Base-by-base conservation (phyloP, 2,888 invertebrate genomes). In the Tigriopus californicus region DNA sequence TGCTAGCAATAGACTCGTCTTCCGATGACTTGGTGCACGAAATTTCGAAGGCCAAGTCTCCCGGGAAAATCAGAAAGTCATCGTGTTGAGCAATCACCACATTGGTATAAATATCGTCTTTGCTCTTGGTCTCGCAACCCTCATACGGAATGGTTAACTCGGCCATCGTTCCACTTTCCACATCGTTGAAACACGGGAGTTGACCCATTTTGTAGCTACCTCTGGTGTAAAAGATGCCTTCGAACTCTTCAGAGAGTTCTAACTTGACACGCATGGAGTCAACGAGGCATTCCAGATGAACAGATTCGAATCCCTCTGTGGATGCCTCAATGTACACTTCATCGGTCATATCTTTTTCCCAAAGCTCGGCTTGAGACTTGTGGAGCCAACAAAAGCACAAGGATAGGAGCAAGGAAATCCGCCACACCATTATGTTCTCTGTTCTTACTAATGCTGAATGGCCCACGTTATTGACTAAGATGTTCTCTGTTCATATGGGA, bases 51-150 rank as follows among this genome's bases (percentile, higher is more conserved):
- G 80, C 80, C 4, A 79, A 78, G 66, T 80, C 79, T 1, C 79
- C 79, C 0, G 79, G 79, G 63, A 79, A 79, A 61, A 80, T 77
- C 15, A 80, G 67, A 64, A 79, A 79, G 53, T 79, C 79, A 68
- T 81, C 80, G 64, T 80, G 78, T 67, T 81, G 80, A 54, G 81
- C 72, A 2, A 81, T 76, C 24, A 81, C 73, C 49, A 79, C 75
- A 64, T 80, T 80, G 1, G 75, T 75, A 46, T 77, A 75, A 13
- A 75, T 76, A 60, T 77, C 72, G 73, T 75, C 63, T 25, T 74
- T 74, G 63, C 75, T 72, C 62, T 72, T 68, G 0, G 79, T 78
- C 64, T 76, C 73, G 62, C 79, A 80, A 63, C 76, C 71, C 64
- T 77, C 72, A 60, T 79, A 70, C 41, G 75, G 73, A 64, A 80